phyloP scores from a whole-genome alignment of 1,140 invertebrate genomes.

The Harlomillsia oculata region DNA sequence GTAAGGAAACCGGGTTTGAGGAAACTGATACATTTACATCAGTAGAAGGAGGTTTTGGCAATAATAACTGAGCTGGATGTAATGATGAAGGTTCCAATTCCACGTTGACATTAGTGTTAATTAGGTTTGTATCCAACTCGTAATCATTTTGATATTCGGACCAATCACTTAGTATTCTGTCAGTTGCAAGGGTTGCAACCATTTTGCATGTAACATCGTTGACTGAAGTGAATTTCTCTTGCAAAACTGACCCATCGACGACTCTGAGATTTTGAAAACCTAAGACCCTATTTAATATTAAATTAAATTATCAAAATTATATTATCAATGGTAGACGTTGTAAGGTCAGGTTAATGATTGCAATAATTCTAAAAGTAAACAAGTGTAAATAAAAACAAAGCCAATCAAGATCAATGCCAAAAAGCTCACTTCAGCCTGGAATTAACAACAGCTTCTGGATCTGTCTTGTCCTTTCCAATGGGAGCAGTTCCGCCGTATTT shows the following conservation, averaged over 20 bases:
- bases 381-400: too few species aligned
- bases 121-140: too few species aligned
- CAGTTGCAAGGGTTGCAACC: constrained; percentile 42
- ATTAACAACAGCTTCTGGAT: constrained; percentile 23
- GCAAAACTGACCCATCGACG: constrained; percentile 60
- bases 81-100: too few species aligned
- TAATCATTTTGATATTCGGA: too few species aligned
- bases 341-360: too few species aligned
- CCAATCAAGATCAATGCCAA: too few species aligned
- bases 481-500: constrained; percentile 28
- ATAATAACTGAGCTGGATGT: too few species aligned
- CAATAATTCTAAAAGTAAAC: too few species aligned
- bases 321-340: not conserved
- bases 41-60: too few species aligned
- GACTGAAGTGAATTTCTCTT: constrained; percentile 56
- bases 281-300: constrained; percentile 46
- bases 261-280: constrained; percentile 54
- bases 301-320: not conserved
- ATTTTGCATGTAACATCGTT: constrained; percentile 56
- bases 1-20: too few species aligned
- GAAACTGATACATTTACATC: too few species aligned
- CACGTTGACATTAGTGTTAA: too few species aligned
- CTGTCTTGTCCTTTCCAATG: constrained; percentile 19
- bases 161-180: constrained; percentile 38
- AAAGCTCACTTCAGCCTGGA: constrained; percentile 16